Base-by-base conservation (phyloP, 2,113 vertebrate species). In the Rutilus rutilus region DNA sequence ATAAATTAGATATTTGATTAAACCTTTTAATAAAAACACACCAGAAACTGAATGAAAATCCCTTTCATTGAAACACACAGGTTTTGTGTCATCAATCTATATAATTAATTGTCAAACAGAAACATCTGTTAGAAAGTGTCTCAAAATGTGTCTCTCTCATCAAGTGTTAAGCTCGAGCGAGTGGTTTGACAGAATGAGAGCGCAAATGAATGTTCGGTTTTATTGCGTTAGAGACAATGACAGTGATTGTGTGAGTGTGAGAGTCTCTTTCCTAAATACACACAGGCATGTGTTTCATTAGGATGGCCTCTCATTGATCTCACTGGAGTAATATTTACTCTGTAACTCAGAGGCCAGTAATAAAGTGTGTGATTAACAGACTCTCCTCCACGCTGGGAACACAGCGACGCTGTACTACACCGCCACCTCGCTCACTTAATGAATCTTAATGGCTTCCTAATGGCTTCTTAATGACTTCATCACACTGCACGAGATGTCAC, bases 391-490 rank as follows among this genome's bases (percentile, higher is more conserved):
- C 89, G 9, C 78, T 64, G 78, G 60, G 78, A 81, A 65, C 78
- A 30, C 59, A 64, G 78, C 6, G 8, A 65, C 3, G n/a, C 78
- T 80, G 59, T 81, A 47, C 89, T 33, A 78, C 88, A 91, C 92
- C 89, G 89, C 91, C 93, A 94, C 92, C 92, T 93, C 93, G 84
- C 91, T 88, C 89, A 90, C 93, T 93, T 95, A 95, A 95, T 94
- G 94, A 94, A 92, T 94, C 93, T 93, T 95, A 95, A 95, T 94
- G 94, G 91, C 91, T 94, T 95, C 93, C 93, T 95, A 95, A 95
- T 91, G 93, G 94, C 92, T 95, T 94, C 93, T 93, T 95, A 95
- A 95, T 92, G 94, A 94, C 93, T 94, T 94, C 93, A 95, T 95
- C 93, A 94, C 89, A 91, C 94, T 92, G 93, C 90, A 91, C 92